Evolutionary conservation across 2,888 invertebrate species (phyloP), one percentile per base, ranked within the genome.

Genomic region (Incurvaria masculella): DNA sequence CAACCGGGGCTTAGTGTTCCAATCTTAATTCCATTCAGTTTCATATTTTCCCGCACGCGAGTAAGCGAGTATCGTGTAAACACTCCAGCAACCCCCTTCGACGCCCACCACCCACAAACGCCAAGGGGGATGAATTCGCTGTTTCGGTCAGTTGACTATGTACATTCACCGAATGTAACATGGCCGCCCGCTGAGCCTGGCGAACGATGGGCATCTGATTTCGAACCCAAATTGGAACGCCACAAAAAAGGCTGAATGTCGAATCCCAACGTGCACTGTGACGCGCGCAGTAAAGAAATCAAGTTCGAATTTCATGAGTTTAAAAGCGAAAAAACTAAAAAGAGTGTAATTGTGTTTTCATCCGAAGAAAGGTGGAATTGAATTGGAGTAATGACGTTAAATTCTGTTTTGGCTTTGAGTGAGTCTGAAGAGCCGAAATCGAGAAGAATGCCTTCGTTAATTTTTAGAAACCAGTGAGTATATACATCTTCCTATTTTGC

Each of bases 391-490:
- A 79, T 79, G 79, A 79, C 79, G 79, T 78, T 79, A 72, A 62
- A 69, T 75, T 73, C 72, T 67, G 58, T 69, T 54, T 69, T 72
- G 66, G 72, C 74, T 70, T 65, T 69, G 57, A 71, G 63, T 69
- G 73, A 68, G 58, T 75, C 73, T 72, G 69, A 72, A 67, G 63
- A 68, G 59, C 64, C 66, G 49, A 59, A 65, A 58, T 60, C 64
- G 57, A 70, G 61, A 68, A 76, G 69, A 63, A 83, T 84, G 84
- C 83, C 84, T 57, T 81, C 83, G 65, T 80, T 84, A 80, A 73
- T 83, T 71, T 81, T 81, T 69, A 79, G 80, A 70, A 81, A 82
- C 76, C 80, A 82, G 84, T 84, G 66, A 82, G 83, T 81, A 56
- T 19, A 40, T 43, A 23, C 21, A 52, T 50, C 45, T 52, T 53